Base-by-base conservation (phyloP, 30 jellyfish, hydroid and myxozoan species). In the Nemopilema nomurai region DNA sequence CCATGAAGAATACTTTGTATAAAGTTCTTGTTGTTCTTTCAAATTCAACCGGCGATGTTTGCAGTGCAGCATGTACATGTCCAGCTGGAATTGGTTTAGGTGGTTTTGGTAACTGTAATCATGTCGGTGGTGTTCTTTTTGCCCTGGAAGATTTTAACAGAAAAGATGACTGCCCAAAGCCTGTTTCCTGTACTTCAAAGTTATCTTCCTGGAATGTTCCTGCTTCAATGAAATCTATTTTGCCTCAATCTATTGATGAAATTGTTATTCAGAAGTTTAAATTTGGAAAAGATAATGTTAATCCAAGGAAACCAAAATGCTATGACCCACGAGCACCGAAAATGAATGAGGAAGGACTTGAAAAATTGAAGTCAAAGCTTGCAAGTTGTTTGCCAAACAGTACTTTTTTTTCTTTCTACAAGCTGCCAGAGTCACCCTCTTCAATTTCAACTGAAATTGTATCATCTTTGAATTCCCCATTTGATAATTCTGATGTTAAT, bases 1-100 rank as follows among this genome's bases (percentile, higher is more conserved):
- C 83, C 23, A 71, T 73, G 86, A 83, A 73, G 74, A 83, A 53
- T 16, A 31, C 17, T 65, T 30, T 83, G 26, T 71, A 83, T 33
- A 71, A 20, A 49, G 88, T 73, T 8, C 0, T 70, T 16, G 80
- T 83, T 22, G 74, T 28, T 0, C 90, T 73, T 7, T 79, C 64
- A 16, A 19, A 72, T 31, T 6, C 27, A 8, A 24, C 79, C 51
- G 90, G 92, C 30, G 81, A 83, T 83, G 92, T 49, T 83, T 71
- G 71, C 33, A 28, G 91, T 70, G 92, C 92, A 67, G 92, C 91
- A 19, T 82, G 91, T 69, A 30, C 85, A 18, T 82, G 91, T 49
- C 88, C 88, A 23, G 88, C 92, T 71, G 90, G 88, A 13, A 70
- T 62, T 83, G 90, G 90, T 71, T 27, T 83, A 30, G 85, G 92